Evolutionary conservation across 2,113 vertebrate genomes (phyloP).

Genomic region (Petroica traversi): DNA sequence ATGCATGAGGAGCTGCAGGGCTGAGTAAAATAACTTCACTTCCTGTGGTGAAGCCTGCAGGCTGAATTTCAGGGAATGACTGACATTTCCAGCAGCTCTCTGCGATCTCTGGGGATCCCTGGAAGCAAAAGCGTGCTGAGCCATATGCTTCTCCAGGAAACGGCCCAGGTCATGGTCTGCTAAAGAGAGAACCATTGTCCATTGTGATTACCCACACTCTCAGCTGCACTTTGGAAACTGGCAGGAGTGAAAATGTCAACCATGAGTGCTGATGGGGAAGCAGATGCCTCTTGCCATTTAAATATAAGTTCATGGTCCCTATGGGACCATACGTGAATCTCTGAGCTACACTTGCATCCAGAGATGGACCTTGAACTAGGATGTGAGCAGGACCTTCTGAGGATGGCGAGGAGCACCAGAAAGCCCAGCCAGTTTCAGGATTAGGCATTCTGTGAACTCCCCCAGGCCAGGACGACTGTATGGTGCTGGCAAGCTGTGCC

Average conservation of each 20-base stretch:
- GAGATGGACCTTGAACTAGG: not conserved
- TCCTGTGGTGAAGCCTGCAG: conserved; percentile 43
- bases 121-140: not conserved
- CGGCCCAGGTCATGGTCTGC: not conserved
- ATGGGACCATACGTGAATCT: not conserved
- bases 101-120: conserved; percentile 21
- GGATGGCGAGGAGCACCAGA: not conserved
- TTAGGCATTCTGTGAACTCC: not conserved
- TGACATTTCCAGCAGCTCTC: conserved; percentile 43
- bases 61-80: conserved; percentile 45
- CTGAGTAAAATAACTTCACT: conserved; percentile 23
- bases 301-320: not conserved
- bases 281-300: not conserved
- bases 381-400: not conserved
- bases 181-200: conserved; percentile 43
- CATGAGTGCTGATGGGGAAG: not conserved
- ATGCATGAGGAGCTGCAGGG: not conserved
- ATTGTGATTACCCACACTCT: not conserved
- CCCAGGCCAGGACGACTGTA: not conserved
- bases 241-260: conserved; percentile 23
- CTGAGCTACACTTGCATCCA: not conserved
- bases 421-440: not conserved
- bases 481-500: not conserved
- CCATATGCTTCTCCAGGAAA: conserved; percentile 50
- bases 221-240: not conserved